A percentile compares a stretch with the other conserved stretches of the same genome.
These are phyloP conservation scores for Willowsia nigromaculata DNA, from an alignment of 2,888 invertebrate species.

Conservation along the genomic window DNA sequence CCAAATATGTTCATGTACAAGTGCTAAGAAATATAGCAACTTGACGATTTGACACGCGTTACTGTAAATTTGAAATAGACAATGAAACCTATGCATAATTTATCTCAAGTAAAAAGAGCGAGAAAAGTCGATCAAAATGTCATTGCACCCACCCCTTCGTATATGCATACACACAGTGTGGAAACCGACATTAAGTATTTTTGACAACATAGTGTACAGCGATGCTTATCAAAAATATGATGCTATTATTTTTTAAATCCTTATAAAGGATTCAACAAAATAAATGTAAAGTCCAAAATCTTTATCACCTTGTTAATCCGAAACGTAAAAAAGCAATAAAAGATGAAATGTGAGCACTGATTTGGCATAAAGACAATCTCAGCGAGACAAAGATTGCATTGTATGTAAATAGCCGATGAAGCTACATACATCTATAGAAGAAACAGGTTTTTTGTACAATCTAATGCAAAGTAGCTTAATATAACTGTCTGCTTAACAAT, in stretches of 20 bases:
- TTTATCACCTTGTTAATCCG: constrained; percentile 24
- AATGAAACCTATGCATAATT: constrained; percentile 22
- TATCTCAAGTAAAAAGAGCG: neutral
- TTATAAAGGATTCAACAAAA: constrained; percentile 20
- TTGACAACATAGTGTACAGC: neutral
- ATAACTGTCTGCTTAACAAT: constrained; percentile 22
- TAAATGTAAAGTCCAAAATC: neutral
- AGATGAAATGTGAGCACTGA: constrained; percentile 42
- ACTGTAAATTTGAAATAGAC: neutral
- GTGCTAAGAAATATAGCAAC: neutral
- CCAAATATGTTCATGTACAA: constrained; percentile 9
- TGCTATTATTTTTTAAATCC: neutral
- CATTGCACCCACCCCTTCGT: constrained; percentile 50
- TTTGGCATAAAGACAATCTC: constrained; percentile 40
- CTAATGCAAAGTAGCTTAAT: neutral
- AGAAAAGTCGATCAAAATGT: constrained; percentile 62
- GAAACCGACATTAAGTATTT: neutral
- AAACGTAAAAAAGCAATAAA: constrained; percentile 35
- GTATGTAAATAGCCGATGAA: constrained; percentile 39
- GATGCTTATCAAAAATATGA: constrained; percentile 17
- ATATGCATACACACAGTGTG: too few species aligned
- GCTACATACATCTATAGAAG: neutral
- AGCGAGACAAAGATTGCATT: constrained; percentile 33
- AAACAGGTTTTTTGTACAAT: constrained; percentile 48
- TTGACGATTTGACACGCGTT: constrained; percentile 44